phyloP scores from a whole-genome alignment of 53 echinoderm and acorn worm genomes.

The Hippasteria phrygiana region DNA sequence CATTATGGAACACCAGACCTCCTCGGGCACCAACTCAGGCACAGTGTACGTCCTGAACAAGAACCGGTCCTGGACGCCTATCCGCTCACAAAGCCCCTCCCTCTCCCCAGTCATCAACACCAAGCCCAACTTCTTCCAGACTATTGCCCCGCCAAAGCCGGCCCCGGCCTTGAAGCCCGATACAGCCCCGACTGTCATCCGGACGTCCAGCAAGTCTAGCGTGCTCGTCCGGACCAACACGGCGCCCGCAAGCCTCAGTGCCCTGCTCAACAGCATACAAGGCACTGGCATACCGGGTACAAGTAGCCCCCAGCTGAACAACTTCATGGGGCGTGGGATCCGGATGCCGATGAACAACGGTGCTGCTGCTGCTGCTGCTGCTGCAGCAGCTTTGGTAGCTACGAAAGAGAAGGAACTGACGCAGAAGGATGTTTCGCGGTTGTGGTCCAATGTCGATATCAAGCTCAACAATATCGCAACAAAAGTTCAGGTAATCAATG shows the following conservation, averaged over 20 bases:
- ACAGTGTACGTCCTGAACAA: slow-evolving; percentile 55
- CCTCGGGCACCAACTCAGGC: slow-evolving; percentile 44
- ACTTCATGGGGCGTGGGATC: neutral
- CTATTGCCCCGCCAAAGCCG: neutral
- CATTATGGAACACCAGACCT: slow-evolving; percentile 11
- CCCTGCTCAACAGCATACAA: slow-evolving; percentile 9
- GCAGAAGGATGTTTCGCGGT: slow-evolving; percentile 40
- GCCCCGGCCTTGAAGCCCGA: neutral
- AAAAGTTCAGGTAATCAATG: slow-evolving; percentile 16
- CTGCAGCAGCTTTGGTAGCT: neutral
- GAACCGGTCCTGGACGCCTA: slow-evolving; percentile 35
- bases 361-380: neutral
- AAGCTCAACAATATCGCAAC: slow-evolving; percentile 12
- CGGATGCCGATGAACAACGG: neutral
- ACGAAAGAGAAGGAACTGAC: slow-evolving; percentile 17
- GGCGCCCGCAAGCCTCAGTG: slow-evolving; percentile 36
- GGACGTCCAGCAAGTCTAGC: neutral
- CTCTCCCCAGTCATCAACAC: neutral
- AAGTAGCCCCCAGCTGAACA: neutral
- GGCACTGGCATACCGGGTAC: no score
- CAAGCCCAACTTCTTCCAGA: slow-evolving; percentile 24
- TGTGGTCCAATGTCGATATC: slow-evolving; percentile 53
- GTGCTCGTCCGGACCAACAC: slow-evolving; percentile 31
- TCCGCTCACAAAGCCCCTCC: neutral
- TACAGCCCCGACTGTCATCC: neutral